These are phyloP conservation scores for Bostrychus sinensis DNA, from an alignment of 2,113 vertebrate genomes.

Conservation along the genomic window DNA sequence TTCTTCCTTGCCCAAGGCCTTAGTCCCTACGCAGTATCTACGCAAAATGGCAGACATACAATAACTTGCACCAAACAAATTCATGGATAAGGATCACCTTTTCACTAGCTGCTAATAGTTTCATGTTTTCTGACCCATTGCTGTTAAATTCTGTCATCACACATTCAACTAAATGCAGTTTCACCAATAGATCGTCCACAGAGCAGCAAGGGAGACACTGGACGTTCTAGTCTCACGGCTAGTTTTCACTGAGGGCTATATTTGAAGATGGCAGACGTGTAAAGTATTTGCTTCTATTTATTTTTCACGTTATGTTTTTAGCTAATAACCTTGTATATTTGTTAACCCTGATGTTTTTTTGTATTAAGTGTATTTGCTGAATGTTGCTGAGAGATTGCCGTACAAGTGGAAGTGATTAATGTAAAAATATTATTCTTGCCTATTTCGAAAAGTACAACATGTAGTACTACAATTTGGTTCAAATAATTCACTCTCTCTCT, in stretches of 20 bases:
- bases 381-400: conserved; percentile 40
- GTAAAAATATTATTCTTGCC: neutral
- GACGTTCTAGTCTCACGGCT: conserved; percentile 32
- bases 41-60: conserved; percentile 46
- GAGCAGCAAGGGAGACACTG: conserved; percentile 30
- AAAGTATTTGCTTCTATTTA: conserved; percentile 70
- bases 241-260: conserved; percentile 44
- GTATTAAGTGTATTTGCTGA: conserved; percentile 37
- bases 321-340: conserved; percentile 52
- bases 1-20: conserved; percentile 61
- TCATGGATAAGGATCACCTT: conserved; percentile 39
- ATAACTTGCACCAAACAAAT: conserved; percentile 28
- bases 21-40: conserved; percentile 53
- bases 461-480: too few species aligned
- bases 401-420: too few species aligned
- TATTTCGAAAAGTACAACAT: conserved; percentile 15
- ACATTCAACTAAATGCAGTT: conserved; percentile 16
- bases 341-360: conserved; percentile 59
- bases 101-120: conserved; percentile 38
- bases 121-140: conserved; percentile 16
- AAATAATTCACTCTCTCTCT: too few species aligned
- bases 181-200: neutral
- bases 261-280: conserved; percentile 38
- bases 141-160: neutral
- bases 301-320: conserved; percentile 61